A percentile compares a stretch with the other conserved stretches of the same genome.
Conservation (phyloP, 2,888 invertebrate species). For the Diplazon laetatorius region DNA sequence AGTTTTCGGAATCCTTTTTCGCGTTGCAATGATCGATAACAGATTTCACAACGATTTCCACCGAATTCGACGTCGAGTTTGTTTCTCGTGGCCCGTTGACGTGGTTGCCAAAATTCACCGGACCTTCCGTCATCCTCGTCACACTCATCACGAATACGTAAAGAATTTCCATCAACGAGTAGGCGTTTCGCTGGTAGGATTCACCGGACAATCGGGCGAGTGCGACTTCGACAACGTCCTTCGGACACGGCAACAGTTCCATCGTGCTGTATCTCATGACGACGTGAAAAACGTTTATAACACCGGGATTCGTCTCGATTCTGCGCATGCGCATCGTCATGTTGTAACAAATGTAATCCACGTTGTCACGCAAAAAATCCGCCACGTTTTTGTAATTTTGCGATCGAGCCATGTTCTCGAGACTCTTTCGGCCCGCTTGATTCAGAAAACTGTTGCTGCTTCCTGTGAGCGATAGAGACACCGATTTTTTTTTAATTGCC, state of each 20-base stretch:
- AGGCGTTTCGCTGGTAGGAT: constrained; percentile 84
- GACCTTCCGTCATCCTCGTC: constrained; percentile 62
- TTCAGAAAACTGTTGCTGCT: constrained; percentile 87
- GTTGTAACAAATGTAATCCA: constrained; percentile 90
- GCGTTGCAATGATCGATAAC: constrained; percentile 81
- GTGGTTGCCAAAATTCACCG: too few species aligned
- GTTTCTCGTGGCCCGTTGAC: constrained; percentile 47
- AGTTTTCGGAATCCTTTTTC: constrained; percentile 76
- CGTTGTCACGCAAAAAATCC: constrained; percentile 87
- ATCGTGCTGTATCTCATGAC: constrained; percentile 88
- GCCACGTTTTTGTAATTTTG: constrained; percentile 84
- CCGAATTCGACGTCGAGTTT: constrained; percentile 34
- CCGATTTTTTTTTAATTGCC: too few species aligned
- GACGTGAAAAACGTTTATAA: constrained; percentile 88
- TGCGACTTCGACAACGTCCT: constrained; percentile 88
- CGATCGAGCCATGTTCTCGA: constrained; percentile 85
- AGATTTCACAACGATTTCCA: constrained; percentile 78
- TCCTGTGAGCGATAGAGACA: constrained; percentile 82
- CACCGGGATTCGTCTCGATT: constrained; percentile 86
- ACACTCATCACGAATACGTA: constrained; percentile 87
- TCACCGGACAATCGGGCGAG: constrained; percentile 86
- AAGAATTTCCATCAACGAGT: constrained; percentile 88
- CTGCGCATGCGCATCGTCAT: constrained; percentile 87
- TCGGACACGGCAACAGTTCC: constrained; percentile 86
- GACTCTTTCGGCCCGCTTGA: constrained; percentile 85